Evolutionary conservation across 2,888 invertebrate genomes (phyloP).

Genomic region (Heliconius cydno): DNA sequence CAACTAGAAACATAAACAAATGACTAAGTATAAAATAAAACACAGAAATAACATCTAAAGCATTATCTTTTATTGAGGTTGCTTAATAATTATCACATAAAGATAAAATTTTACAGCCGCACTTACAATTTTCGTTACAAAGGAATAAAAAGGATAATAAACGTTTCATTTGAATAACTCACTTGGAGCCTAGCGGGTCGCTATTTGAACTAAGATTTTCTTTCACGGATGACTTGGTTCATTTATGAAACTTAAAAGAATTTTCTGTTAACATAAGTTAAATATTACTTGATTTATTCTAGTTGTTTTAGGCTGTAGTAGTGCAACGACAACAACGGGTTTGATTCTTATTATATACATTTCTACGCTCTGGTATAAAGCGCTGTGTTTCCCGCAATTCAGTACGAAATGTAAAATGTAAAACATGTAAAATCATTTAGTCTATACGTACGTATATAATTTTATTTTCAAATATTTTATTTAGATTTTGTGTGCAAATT

Average conservation of each 20-base stretch:
- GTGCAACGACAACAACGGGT: too few relatives aligned
- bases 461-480: too few relatives aligned
- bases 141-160: slow-evolving; percentile 14
- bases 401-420: too few relatives aligned
- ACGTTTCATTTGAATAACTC: slow-evolving; percentile 25
- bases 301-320: too few relatives aligned
- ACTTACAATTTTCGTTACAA: slow-evolving; percentile 28
- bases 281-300: not conserved
- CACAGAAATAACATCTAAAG: slow-evolving; percentile 19
- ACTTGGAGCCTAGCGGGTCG: not conserved
- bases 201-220: slow-evolving; percentile 18
- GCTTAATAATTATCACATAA: slow-evolving; percentile 26
- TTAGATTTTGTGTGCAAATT: too few relatives aligned
- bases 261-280: not conserved
- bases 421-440: too few relatives aligned
- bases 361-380: too few relatives aligned
- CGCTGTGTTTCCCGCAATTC: too few relatives aligned
- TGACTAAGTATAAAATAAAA: slow-evolving; percentile 5
- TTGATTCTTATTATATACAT: too few relatives aligned
- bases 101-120: slow-evolving; percentile 16
- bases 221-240: not conserved
- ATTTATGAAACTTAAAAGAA: slow-evolving; percentile 7
- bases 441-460: too few relatives aligned
- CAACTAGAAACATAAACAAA: not conserved
- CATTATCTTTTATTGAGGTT: slow-evolving; percentile 27